These are phyloP conservation scores for Serinus canaria DNA, from an alignment of 2,113 vertebrate species.

Conservation along the genomic window DNA sequence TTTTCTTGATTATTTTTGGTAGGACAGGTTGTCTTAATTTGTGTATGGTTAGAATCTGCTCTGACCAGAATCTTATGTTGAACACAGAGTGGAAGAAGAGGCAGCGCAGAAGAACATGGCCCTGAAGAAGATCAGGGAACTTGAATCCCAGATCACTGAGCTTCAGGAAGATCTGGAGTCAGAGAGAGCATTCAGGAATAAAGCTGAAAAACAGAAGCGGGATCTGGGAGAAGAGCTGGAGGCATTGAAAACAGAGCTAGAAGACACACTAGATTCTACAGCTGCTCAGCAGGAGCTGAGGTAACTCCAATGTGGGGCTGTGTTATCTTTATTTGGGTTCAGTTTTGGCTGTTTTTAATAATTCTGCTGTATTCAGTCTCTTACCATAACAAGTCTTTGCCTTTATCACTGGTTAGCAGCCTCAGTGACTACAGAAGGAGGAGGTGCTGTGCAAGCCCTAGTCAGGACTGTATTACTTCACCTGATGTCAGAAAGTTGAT, in stretches of 20 bases:
- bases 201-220: slow-evolving; percentile 94
- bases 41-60: background rate
- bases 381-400: background rate
- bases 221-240: slow-evolving; percentile 97
- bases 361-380: background rate
- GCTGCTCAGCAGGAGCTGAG: slow-evolving; percentile 96
- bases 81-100: slow-evolving; percentile 92
- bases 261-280: slow-evolving; percentile 94
- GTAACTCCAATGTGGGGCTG: slow-evolving; percentile 63
- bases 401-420: background rate
- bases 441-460: background rate
- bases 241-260: slow-evolving; percentile 93
- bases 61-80: slow-evolving; percentile 4
- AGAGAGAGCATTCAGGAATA: slow-evolving; percentile 84
- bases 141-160: slow-evolving; percentile 94
- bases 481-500: background rate
- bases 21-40: background rate
- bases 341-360: background rate
- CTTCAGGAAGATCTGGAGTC: slow-evolving; percentile 96
- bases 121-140: slow-evolving; percentile 93
- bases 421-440: background rate
- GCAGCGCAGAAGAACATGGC: slow-evolving; percentile 93
- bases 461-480: background rate
- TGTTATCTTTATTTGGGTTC: background rate
- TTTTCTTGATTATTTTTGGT: background rate